Conservation (phyloP, 2,797 vertebrate species). For the Benthosema pterotum region DNA sequence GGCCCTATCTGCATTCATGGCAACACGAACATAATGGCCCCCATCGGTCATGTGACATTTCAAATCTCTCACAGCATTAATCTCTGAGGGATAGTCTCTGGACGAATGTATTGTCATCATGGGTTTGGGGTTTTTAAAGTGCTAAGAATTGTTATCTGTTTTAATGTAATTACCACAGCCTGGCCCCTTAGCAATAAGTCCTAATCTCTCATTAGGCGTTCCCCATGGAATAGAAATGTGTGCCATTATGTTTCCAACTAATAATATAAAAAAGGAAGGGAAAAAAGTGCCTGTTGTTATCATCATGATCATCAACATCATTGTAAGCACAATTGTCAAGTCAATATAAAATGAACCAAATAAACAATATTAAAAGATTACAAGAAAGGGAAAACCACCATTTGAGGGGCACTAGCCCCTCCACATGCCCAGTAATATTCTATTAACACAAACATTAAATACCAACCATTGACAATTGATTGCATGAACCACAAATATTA, state of each 20-base stretch:
- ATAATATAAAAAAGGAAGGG: slow-evolving; percentile 50
- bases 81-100: slow-evolving; percentile 46
- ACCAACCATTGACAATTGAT: too few species aligned
- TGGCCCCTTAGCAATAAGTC: slow-evolving; percentile 47
- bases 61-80: slow-evolving; percentile 45
- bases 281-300: slow-evolving; percentile 48
- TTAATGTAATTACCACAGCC: slow-evolving; percentile 64
- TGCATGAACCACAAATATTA: too few species aligned
- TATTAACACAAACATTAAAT: too few species aligned
- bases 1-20: slow-evolving; percentile 27
- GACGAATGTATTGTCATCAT: slow-evolving; percentile 31
- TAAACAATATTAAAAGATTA: too few species aligned
- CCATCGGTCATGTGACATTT: slow-evolving; percentile 57
- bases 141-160: slow-evolving; percentile 57
- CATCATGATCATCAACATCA: slow-evolving; percentile 22
- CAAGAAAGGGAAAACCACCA: too few species aligned
- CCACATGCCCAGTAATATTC: too few species aligned
- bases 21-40: slow-evolving; percentile 50
- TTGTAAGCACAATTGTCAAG: too few species aligned
- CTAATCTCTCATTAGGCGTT: slow-evolving; percentile 58
- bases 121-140: slow-evolving; percentile 43
- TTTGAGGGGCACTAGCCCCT: too few species aligned
- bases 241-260: slow-evolving; percentile 44
- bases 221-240: slow-evolving; percentile 53
- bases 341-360: too few species aligned